Evolutionary conservation across 2,888 invertebrate species (phyloP).

Genomic region (Marasmarcha lunaedactyla): DNA sequence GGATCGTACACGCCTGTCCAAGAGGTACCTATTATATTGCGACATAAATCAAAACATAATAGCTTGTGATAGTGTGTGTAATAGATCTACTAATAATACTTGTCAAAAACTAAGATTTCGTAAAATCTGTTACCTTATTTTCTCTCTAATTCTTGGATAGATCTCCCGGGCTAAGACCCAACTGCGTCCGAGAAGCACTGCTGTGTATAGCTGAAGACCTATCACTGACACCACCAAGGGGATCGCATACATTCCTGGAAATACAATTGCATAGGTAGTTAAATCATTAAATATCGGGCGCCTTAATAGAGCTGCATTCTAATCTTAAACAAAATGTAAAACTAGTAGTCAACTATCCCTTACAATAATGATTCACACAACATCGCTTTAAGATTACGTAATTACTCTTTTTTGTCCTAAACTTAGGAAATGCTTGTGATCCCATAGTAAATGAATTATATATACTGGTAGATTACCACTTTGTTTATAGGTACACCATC

Average conservation of each 20-base stretch:
- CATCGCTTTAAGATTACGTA: not conserved
- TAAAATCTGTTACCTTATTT: too few relatives aligned
- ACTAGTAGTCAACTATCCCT: not conserved
- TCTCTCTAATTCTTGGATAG: slow-evolving; percentile 73
- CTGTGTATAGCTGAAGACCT: slow-evolving; percentile 83
- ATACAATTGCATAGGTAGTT: slow-evolving; percentile 2
- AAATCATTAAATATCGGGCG: not conserved
- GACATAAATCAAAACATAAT: too few relatives aligned
- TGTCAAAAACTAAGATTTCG: too few relatives aligned
- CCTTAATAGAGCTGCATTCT: not conserved
- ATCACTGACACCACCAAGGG: slow-evolving; percentile 76
- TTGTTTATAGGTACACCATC: too few relatives aligned
- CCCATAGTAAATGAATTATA: too few relatives aligned
- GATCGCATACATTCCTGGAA: slow-evolving; percentile 76
- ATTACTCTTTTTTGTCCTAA: not conserved
- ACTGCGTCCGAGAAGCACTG: slow-evolving; percentile 80
- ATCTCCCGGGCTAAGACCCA: slow-evolving; percentile 84
- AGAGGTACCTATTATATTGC: too few relatives aligned
- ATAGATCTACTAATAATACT: too few relatives aligned
- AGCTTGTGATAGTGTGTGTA: too few relatives aligned
- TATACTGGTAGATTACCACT: too few relatives aligned
- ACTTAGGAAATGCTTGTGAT: too few relatives aligned
- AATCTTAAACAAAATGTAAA: not conserved
- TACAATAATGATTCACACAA: not conserved
- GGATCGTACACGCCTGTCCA: too few relatives aligned